Percentiles rank a stretch among this genome's conserved stretches.
These are phyloP conservation scores for Hoplias malabaricus DNA, from an alignment of 2,113 vertebrate species.

Conservation along the genomic window DNA sequence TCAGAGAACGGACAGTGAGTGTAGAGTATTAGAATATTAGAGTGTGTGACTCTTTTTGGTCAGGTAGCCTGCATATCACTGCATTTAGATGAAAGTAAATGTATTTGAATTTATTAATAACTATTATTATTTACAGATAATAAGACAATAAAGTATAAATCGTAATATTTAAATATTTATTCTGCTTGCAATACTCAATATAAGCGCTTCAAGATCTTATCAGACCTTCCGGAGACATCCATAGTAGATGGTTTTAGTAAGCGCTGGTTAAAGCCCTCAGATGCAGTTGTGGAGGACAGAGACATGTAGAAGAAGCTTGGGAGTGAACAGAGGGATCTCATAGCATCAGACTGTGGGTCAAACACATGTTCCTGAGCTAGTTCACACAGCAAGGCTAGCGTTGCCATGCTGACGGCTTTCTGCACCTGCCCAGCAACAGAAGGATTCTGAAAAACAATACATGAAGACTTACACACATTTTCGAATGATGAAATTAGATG, in stretches of 20 bases:
- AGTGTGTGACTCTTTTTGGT: no score
- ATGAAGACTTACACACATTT: slow-evolving; percentile 7
- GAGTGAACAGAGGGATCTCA: slow-evolving; percentile 63
- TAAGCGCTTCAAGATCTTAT: background rate
- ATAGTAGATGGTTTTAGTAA: slow-evolving; percentile 77
- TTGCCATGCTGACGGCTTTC: slow-evolving; percentile 77
- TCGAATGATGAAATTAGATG: no score
- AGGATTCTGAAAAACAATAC: slow-evolving; percentile 64
- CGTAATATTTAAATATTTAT: no score
- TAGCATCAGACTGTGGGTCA: slow-evolving; percentile 57
- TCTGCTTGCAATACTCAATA: no score
- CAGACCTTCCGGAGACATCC: slow-evolving; percentile 65
- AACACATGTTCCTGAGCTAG: slow-evolving; percentile 58
- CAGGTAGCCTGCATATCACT: no score
- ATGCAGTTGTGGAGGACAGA: slow-evolving; percentile 44
- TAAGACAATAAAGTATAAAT: no score
- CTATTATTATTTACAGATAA: no score
- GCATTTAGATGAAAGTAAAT: no score
- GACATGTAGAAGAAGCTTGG: slow-evolving; percentile 62
- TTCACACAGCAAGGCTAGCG: slow-evolving; percentile 77
- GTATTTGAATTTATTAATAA: no score
- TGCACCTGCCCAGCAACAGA: slow-evolving; percentile 78
- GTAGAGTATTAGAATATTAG: no score
- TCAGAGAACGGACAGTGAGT: no score
- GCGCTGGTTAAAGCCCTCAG: slow-evolving; percentile 66